Evolutionary conservation across 1,140 invertebrate genomes (phyloP), one percentile per base, ranked within the genome.

Genomic region (Neodiprion lecontei): DNA sequence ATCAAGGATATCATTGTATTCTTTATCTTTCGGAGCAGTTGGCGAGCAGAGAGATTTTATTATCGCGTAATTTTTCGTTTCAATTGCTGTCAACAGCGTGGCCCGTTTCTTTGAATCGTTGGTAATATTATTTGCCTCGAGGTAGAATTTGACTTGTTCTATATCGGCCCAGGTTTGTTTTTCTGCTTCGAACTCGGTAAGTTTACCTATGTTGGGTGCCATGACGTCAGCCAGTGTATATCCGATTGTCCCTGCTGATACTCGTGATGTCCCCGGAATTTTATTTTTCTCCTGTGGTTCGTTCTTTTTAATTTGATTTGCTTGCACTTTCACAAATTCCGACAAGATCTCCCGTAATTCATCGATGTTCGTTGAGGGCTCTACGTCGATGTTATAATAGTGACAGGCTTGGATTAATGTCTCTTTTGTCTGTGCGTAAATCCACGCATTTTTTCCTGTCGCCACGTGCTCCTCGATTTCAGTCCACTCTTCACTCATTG

Each of bases 141-240:
- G 28, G n/a, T 67, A 67, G 7, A 67, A 73, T 66, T 73, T 61
- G 65, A 73, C 3, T 40, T 67, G 53, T 23, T 73, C 65, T 21
- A 73, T 66, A 47, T 73, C 72, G 10, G 14, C 72, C 61, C 72
- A 73, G 8, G 11, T 21, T 67, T 73, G 61, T 14, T 14, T 47
- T 7, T 73, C 66, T 9, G 61, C 21, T 9, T 67, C 61, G 12
- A 72, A 65, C 11, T 72, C 72, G 47, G 21, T 49, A 10, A 72
- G 72, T 28, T 72, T 72, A 72, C 72, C 61, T 9, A 72, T 72
- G 49, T 71, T 71, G 9, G 70, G 70, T 1, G 48, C 23, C 70
- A 71, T 71, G 70, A 49, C 17, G 48, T 14, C 70, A 7, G 4
- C 48, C 70, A 5, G 40, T 71, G 70, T 71, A 70, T 23, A 1